Evolutionary conservation across 2,888 invertebrate genomes (phyloP), one percentile per base, ranked within the genome.

Genomic region (Oligia fasciuncula): DNA sequence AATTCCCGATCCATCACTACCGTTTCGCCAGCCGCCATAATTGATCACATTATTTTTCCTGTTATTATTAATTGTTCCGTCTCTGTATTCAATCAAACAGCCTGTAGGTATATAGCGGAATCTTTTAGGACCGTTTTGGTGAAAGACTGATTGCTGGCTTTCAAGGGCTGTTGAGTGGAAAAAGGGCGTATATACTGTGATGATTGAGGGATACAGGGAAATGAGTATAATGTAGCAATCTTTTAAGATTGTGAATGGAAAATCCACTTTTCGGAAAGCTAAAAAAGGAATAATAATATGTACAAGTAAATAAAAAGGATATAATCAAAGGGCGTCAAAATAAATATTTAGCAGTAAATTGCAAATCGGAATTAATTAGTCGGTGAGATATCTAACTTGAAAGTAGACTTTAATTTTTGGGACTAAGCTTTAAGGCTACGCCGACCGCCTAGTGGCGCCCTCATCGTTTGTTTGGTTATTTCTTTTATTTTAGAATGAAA

Each of bases 41-140:
- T 92, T 91, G 93, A 93, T 93, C 88, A 86, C 89, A 90, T 91
- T 89, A 93, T 91, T 91, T 92, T 91, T 91, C 90, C 89, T 89
- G 90, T 88, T 88, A 85, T 91, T 91, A 93, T 92, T 92, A 93
- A 93, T 93, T 87, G 91, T 86, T 80, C 82, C 84, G 81, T 81
- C 83, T 84, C 83, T 86, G 86, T 89, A 88, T 91, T 92, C 91
- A 91, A 92, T 92, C 92, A 91, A 87, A 88, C 85, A 81, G 57
- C 46, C 72, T 83, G 84, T n/a, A n/a, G n/a, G n/a, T 85, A 69
- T 73, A 80, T 72, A 76, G 76, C 80, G 66, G 75, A 79, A 86
- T 87, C 81, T 88, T 87, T 86, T 87, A 81, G 81, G 79, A 67
- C 74, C 77, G 63, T 77, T 86, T 79, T 71, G 51, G 49, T 14